Conservation (phyloP, 2,888 invertebrate genomes). For the Drosophila tanythrix region DNA sequence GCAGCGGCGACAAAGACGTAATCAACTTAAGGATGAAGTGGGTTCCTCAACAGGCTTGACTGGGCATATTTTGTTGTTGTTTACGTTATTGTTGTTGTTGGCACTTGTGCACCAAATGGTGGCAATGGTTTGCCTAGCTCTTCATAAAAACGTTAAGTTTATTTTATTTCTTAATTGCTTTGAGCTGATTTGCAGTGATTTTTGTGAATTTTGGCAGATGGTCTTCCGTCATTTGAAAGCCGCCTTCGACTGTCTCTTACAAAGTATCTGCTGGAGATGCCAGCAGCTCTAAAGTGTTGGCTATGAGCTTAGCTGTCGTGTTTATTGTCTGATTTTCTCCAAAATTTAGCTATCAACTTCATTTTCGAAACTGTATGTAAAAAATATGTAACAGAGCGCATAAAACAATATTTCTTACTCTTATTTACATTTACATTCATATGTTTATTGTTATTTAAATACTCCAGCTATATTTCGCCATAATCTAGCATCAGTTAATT, state of each 20-base stretch:
- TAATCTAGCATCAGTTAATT: constrained; percentile 4
- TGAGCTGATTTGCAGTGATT: constrained; percentile 37
- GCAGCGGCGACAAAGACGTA: constrained; percentile 67
- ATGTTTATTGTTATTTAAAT: background rate
- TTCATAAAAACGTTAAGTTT: constrained; percentile 50
- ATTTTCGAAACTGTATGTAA: background rate
- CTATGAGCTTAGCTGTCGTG: constrained; percentile 12
- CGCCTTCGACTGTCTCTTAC: constrained; percentile 41
- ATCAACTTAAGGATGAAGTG: constrained; percentile 81
- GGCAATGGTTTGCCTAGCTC: constrained; percentile 65
- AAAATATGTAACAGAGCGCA: background rate
- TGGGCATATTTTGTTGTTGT: constrained; percentile 48
- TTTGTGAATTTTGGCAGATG: constrained; percentile 34
- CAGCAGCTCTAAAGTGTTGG: background rate
- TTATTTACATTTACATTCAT: background rate
- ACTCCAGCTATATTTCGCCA: background rate
- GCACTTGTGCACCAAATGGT: constrained; percentile 51
- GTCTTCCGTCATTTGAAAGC: constrained; percentile 56
- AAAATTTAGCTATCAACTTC: background rate
- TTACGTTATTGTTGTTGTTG: constrained; percentile 26
- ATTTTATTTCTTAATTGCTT: constrained; percentile 30
- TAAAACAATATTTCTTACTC: background rate
- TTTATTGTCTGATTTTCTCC: constrained; percentile 6
- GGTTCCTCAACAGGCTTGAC: constrained; percentile 71
- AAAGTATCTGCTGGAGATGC: constrained; percentile 31